Conservation (phyloP, 92 coral and sea anemone species). For the Parazoanthus atlanticus region DNA sequence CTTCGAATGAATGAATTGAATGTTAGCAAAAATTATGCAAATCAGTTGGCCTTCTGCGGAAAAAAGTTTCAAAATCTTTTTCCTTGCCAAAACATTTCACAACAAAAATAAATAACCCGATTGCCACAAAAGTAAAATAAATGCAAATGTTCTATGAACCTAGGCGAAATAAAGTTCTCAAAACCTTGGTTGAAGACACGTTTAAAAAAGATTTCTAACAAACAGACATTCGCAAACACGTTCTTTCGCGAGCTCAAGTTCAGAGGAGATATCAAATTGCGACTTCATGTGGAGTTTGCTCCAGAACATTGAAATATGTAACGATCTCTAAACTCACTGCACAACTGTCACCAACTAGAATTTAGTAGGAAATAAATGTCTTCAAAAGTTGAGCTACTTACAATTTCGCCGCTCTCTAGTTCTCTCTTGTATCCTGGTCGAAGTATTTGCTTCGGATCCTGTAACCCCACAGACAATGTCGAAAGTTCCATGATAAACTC, state of each 20-base stretch:
- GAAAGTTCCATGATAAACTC: constrained; percentile 46
- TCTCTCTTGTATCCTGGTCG: constrained; percentile 71
- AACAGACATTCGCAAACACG: constrained; percentile 36
- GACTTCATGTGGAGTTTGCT: constrained; percentile 43
- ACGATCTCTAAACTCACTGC: constrained; percentile 16
- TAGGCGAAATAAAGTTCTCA: neutral
- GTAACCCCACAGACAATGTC: constrained; percentile 37
- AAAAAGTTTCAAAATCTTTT: constrained; percentile 82
- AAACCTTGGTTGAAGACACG: neutral
- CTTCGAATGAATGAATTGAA: constrained; percentile 80
- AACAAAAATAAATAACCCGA: constrained; percentile 18
- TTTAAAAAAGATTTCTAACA: constrained; percentile 6
- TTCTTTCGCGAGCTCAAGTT: constrained; percentile 38
- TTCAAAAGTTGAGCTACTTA: constrained; percentile 55
- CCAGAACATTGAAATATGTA: constrained; percentile 19
- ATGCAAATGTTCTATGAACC: constrained; percentile 3
- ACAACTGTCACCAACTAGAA: constrained; percentile 8
- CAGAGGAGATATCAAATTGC: constrained; percentile 38
- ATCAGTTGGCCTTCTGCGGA: constrained; percentile 58
- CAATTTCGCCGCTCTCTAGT: constrained; percentile 60
- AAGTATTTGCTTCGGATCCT: constrained; percentile 61
- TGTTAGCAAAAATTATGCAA: constrained; percentile 59
- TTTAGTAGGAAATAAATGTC: constrained; percentile 17
- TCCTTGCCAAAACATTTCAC: constrained; percentile 33
- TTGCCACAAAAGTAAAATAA: constrained; percentile 2